These are phyloP conservation scores for Cricetomys ansorgei DNA, from an alignment of 2,113 vertebrate species.

Conservation along the genomic window DNA sequence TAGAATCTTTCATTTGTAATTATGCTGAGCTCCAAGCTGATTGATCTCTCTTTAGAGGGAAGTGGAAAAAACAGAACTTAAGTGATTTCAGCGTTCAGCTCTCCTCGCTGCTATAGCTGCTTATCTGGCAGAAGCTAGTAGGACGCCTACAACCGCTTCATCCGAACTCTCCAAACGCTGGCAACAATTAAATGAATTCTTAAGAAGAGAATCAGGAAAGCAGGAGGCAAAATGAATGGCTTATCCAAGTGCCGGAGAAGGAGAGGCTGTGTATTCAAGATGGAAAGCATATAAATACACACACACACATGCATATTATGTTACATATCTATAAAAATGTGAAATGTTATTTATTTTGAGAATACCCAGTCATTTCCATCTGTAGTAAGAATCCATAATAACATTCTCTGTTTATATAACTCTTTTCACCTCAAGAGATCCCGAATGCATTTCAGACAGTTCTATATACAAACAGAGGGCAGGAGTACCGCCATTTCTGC, in stretches of 20 bases:
- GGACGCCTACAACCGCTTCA: slow-evolving; percentile 79
- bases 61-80: slow-evolving; percentile 70
- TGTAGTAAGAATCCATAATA: slow-evolving; percentile 84
- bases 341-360: slow-evolving; percentile 85
- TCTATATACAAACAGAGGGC: slow-evolving; percentile 82
- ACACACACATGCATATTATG: slow-evolving; percentile 84
- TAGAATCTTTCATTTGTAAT: slow-evolving; percentile 63
- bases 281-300: slow-evolving; percentile 83
- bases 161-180: slow-evolving; percentile 81
- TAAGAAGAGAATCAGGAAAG: slow-evolving; percentile 82
- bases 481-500: slow-evolving; percentile 71
- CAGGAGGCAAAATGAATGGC: slow-evolving; percentile 83
- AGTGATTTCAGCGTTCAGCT: slow-evolving; percentile 74
- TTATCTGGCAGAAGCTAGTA: slow-evolving; percentile 72
- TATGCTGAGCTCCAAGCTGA: slow-evolving; percentile 71
- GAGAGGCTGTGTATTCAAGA: slow-evolving; percentile 82
- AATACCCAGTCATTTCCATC: slow-evolving; percentile 85
- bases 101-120: slow-evolving; percentile 64
- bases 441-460: slow-evolving; percentile 80
- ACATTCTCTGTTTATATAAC: slow-evolving; percentile 84
- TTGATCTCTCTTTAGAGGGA: slow-evolving; percentile 64
- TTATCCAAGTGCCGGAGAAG: slow-evolving; percentile 81
- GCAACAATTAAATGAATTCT: slow-evolving; percentile 85
- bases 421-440: slow-evolving; percentile 85
- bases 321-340: slow-evolving; percentile 84